A percentile compares a stretch with the other conserved stretches of the same genome.
phyloP scores from a whole-genome alignment of 2,797 vertebrate genomes.

The Parambassis ranga region DNA sequence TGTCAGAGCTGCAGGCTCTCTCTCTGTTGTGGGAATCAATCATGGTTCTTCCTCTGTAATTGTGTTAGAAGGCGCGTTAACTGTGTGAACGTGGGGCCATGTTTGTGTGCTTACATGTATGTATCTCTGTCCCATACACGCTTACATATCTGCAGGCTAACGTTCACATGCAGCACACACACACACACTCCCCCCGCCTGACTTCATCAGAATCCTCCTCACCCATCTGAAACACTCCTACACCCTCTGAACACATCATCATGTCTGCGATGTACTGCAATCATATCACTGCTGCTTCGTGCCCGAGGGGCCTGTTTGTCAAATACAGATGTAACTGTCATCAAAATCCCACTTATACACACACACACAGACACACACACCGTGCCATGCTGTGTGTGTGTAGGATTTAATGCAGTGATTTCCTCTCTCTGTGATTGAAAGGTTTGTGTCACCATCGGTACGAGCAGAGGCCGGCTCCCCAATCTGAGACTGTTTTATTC shows the following conservation, averaged over 20 bases:
- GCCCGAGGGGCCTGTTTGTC: conserved; percentile 57
- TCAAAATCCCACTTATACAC: conserved; percentile 37
- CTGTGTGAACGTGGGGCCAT: background rate
- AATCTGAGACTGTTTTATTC: too few species aligned
- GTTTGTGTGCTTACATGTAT: background rate
- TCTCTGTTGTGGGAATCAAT: conserved; percentile 38
- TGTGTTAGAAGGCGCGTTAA: conserved; percentile 31
- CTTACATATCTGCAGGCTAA: background rate
- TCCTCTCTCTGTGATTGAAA: conserved; percentile 3
- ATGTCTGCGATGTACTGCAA: conserved; percentile 20
- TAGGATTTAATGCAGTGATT: conserved; percentile 27
- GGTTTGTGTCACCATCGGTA: too few species aligned
- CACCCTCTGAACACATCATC: conserved; percentile 27
- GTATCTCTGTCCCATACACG: background rate
- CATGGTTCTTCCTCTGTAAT: conserved; percentile 38
- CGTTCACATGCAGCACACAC: background rate
- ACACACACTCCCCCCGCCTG: background rate
- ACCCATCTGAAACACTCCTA: conserved; percentile 13
- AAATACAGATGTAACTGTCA: conserved; percentile 55
- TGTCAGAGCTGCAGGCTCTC: conserved; percentile 23
- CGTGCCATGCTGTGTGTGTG: background rate
- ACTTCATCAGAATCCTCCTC: background rate
- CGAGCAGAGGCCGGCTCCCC: too few species aligned
- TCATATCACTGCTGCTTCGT: conserved; percentile 11
- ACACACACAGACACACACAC: background rate